Evolutionary conservation across 2,113 vertebrate genomes (phyloP).

Genomic region (Xenopus laevis): DNA sequence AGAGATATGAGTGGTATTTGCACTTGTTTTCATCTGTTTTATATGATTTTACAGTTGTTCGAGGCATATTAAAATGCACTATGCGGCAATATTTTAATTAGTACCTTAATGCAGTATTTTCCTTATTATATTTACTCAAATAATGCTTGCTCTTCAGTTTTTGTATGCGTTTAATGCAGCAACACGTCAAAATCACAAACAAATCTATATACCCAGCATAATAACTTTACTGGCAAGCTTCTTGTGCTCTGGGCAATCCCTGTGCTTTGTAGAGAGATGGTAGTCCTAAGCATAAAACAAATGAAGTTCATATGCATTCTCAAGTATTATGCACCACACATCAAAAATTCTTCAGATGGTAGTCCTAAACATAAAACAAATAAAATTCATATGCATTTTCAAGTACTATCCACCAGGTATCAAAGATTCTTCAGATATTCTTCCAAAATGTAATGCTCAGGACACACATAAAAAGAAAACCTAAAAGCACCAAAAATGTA

Average conservation of each 20-base stretch:
- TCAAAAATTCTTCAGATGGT: no score
- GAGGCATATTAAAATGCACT: neutral
- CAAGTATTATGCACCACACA: no score
- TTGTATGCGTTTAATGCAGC: conserved; percentile 4
- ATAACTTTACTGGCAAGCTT: neutral
- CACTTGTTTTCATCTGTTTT: neutral
- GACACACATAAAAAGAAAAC: no score
- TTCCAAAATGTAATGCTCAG: neutral
- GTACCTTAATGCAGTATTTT: conserved; percentile 29
- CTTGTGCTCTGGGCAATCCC: neutral
- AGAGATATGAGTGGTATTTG: neutral
- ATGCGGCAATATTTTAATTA: conserved; percentile 36
- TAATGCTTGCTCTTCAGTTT: conserved; percentile 36
- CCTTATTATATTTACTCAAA: conserved; percentile 38
- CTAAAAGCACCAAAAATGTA: no score
- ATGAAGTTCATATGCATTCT: neutral
- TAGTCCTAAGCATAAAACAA: neutral
- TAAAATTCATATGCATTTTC: neutral
- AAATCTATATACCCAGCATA: conserved; percentile 3
- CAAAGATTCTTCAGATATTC: no score
- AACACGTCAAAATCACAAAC: conserved; percentile 2
- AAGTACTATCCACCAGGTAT: no score
- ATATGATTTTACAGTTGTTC: conserved; percentile 18
- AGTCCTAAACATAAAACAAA: neutral
- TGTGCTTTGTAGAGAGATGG: neutral